Evolutionary conservation across 1,140 invertebrate genomes (phyloP).

Genomic region (Goniozus legneri): DNA sequence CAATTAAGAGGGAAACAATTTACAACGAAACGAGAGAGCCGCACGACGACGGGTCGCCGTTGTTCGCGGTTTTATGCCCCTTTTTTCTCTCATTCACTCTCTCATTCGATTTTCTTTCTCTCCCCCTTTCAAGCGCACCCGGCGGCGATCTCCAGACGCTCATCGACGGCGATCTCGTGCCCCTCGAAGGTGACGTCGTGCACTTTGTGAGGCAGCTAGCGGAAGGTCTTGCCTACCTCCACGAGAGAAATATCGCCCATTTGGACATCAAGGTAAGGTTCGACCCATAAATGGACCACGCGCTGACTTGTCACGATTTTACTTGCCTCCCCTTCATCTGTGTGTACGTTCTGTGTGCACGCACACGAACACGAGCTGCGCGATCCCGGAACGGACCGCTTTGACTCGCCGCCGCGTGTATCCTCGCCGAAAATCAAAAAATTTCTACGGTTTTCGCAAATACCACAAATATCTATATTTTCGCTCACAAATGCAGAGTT

Average conservation of each 20-base stretch:
- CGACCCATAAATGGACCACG: conserved; percentile 42
- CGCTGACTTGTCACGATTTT: conserved; percentile 26
- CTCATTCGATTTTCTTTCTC: conserved; percentile 3
- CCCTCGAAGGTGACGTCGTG: conserved; percentile 66
- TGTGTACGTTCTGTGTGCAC: no score
- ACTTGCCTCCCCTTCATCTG: no score
- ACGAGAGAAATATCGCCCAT: conserved; percentile 73
- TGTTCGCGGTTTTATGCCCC: background rate
- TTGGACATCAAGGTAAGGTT: conserved; percentile 73
- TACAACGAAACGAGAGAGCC: no score
- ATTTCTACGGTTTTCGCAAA: no score
- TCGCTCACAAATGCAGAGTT: no score
- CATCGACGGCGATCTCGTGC: conserved; percentile 71
- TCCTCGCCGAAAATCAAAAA: no score
- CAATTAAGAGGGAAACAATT: no score
- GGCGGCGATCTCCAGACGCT: conserved; percentile 75
- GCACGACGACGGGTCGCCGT: background rate
- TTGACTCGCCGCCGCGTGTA: no score
- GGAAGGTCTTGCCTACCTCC: conserved; percentile 69
- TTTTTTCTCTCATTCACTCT: no score
- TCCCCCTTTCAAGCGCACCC: conserved; percentile 58
- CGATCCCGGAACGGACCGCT: no score
- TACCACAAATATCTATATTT: no score
- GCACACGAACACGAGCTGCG: no score
- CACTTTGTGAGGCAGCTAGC: conserved; percentile 70